Evolutionary conservation across 2,888 invertebrate species (phyloP).

Genomic region (Acheta domesticus): DNA sequence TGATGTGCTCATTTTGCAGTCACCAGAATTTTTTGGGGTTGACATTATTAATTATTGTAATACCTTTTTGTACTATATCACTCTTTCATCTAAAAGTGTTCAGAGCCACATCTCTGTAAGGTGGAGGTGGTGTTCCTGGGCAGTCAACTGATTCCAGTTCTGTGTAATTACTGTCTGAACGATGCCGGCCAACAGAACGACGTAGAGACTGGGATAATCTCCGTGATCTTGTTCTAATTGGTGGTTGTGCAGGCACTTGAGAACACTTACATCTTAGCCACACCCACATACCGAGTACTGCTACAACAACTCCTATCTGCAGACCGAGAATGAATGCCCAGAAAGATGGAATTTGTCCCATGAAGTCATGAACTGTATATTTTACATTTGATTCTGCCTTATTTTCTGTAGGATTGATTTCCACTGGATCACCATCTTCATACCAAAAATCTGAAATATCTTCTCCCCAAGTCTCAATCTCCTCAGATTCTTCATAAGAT

Average conservation of each 20-base stretch:
- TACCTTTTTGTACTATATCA: too few species aligned
- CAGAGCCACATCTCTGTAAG: slow-evolving; percentile 27
- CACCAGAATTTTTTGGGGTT: too few species aligned
- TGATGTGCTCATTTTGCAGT: too few species aligned
- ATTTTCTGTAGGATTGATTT: slow-evolving; percentile 34
- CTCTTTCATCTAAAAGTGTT: not conserved
- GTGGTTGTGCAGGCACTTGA: not conserved
- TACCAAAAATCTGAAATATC: slow-evolving; percentile 26
- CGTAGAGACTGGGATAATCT: not conserved
- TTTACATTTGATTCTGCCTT: slow-evolving; percentile 18
- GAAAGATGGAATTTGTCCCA: slow-evolving; percentile 31
- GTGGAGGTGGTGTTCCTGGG: slow-evolving; percentile 34
- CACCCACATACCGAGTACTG: slow-evolving; percentile 24
- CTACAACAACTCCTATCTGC: slow-evolving; percentile 29
- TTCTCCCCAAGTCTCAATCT: slow-evolving; percentile 21
- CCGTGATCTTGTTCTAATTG: not conserved
- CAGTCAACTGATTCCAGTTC: slow-evolving; percentile 27
- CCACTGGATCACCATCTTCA: slow-evolving; percentile 36
- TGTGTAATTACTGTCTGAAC: slow-evolving; percentile 19
- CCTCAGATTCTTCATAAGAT: slow-evolving; percentile 39
- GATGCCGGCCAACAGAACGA: not conserved
- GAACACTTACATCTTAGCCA: slow-evolving; percentile 20
- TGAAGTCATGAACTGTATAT: not conserved
- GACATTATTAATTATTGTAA: too few species aligned
- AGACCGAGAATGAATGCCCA: slow-evolving; percentile 32